Evolutionary conservation across 2,113 vertebrate genomes (phyloP), one percentile per base, ranked within the genome.

Genomic region (Atractosteus spatula): DNA sequence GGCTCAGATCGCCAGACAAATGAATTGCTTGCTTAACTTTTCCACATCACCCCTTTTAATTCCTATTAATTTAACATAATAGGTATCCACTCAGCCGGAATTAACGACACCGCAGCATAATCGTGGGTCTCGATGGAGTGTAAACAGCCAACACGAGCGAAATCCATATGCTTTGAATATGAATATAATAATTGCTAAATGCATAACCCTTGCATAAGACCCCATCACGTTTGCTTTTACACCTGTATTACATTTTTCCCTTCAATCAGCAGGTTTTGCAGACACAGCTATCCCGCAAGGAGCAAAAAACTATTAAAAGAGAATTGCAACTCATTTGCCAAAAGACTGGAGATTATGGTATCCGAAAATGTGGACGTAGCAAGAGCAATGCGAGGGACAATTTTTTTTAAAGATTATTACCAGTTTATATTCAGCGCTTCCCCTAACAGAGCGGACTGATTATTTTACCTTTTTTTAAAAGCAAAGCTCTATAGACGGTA

Each of bases 21-120:
- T 91, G 89, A 91, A 92, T 89, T 90, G 90, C 87, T 92, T 92
- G 89, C 88, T 91, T 91, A 91, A 90, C 89, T 89, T 87, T 89
- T 90, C 55, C 74, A 59, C 43, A 13, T 12, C 85, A 82, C 83
- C 81, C 81, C 57, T 76, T 80, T 83, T 88, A 92, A 91, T 91
- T 91, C 88, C 87, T 85, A 90, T 91, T 91, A 91, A 90, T 91
- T 90, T 89, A 83, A 87, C 86, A 90, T 88, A 90, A 92, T 89
- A 85, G 89, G 86, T 81, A 84, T 79, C 83, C 83, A 86, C 81
- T 86, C 86, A 80, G 83, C 83, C 81, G 84, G 88, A 90, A 89
- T 91, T 90, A 91, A 85, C 84, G 78, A 78, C 85, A 87, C 84
- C 77, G 83, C 43, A 84, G 88, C 87, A 90, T 78, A 85, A 86